Base-by-base conservation (phyloP, 2,888 invertebrate species). In the Tineola bisselliella region DNA sequence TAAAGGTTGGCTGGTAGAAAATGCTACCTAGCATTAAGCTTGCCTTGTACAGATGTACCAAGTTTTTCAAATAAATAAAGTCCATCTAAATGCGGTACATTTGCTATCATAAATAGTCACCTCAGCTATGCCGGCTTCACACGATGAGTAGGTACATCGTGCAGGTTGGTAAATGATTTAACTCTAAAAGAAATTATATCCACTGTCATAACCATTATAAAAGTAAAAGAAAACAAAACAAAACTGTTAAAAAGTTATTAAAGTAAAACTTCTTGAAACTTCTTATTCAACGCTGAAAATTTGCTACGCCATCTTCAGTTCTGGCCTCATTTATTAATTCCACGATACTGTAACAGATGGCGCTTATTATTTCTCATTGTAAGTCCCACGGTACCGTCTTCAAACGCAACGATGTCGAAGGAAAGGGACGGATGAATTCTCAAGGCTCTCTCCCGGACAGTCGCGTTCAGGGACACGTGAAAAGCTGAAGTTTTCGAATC, bases 351-450 rank as follows among this genome's bases (percentile, higher is more conserved):
- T 57, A 62, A 63, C 61, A 84, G 86, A 76, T 86, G 84, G 76
- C 81, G 73, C 61, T 71, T 74, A 77, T 43, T 25, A 25, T 12
- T 17, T 54, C 25, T 19, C 6, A 13, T 10, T 54, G 19, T 8
- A 58, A 58, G 8, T 83, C 77, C 72, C 73, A 72, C 68, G 67
- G 75, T 74, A 76, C 84, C 84, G 84, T 84, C 86, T 83, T 81
- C 76, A 82, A 86, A 78, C 66, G 71, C 69, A 73, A 73, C 76
- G 63, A 64, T 68, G 62, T 64, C 73, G 75, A 74, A 71, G 84
- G 87, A 86, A 83, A 84, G 84, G 79, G 86, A 87, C 75, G 79
- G 83, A 79, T 66, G 68, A 83, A 80, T 81, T 87, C 86, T 86
- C 84, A 83, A 83, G 83, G 80, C 78, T 82, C 81, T 38, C 19